These are phyloP conservation scores for Melieria omissa DNA, from an alignment of 2,888 invertebrate species.

Conservation along the genomic window DNA sequence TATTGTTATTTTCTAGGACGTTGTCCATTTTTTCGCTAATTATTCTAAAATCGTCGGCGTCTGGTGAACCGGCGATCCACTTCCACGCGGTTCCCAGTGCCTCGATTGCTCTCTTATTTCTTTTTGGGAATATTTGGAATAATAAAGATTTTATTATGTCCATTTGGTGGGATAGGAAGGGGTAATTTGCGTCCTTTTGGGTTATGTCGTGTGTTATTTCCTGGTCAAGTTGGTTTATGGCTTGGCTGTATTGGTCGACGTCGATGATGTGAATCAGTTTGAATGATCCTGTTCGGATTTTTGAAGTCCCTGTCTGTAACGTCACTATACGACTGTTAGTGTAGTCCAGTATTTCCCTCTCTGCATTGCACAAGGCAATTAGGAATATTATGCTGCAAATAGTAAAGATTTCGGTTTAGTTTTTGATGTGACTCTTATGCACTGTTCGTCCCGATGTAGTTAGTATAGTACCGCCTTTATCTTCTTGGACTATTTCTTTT, in stretches of 20 bases:
- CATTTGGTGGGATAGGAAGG: slow-evolving; percentile 3
- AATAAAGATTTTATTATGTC: neutral
- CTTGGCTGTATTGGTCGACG: neutral
- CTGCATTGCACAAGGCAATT: neutral
- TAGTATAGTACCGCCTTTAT: slow-evolving; percentile 30
- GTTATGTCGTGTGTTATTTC: neutral
- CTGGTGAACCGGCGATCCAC: neutral
- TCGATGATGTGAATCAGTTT: neutral
- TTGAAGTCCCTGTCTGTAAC: slow-evolving; percentile 6
- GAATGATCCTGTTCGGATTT: slow-evolving; percentile 15
- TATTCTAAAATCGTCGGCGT: neutral
- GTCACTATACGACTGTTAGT: slow-evolving; percentile 10
- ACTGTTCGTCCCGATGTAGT: slow-evolving; percentile 32
- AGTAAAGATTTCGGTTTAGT: slow-evolving; percentile 14
- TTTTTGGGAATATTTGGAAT: neutral
- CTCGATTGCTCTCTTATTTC: neutral
- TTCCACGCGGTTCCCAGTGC: neutral
- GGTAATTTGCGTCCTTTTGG: neutral
- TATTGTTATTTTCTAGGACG: neutral
- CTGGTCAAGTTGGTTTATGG: neutral
- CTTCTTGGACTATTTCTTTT: slow-evolving; percentile 32
- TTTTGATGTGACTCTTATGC: slow-evolving; percentile 39
- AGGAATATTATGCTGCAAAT: slow-evolving; percentile 5
- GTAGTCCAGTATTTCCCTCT: slow-evolving; percentile 25
- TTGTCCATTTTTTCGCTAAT: neutral